Evolutionary conservation across 1,140 invertebrate genomes (phyloP).

Genomic region (Sitophilus oryzae): DNA sequence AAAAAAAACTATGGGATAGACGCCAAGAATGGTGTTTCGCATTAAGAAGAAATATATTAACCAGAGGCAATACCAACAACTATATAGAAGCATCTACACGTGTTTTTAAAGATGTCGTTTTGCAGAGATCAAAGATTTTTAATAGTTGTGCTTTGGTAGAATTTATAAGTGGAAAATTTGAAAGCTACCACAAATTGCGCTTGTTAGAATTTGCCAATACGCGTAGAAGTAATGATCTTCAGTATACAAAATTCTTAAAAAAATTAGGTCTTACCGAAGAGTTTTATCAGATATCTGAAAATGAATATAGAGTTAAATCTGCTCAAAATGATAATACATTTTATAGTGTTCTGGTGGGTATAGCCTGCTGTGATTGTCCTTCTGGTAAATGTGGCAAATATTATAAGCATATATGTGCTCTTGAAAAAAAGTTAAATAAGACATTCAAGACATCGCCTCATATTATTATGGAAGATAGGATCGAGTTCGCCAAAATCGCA

Average conservation of each 20-base stretch:
- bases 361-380: constrained; percentile 6
- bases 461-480: too few species aligned
- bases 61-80: constrained; percentile 11
- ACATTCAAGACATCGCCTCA: constrained; percentile 7
- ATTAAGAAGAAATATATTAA: constrained; percentile 1
- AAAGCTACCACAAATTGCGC: constrained; percentile 12
- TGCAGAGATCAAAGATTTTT: constrained; percentile 9
- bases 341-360: constrained; percentile 9
- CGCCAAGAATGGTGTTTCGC: too few species aligned
- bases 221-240: too few species aligned
- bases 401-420: too few species aligned
- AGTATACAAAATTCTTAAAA: too few species aligned
- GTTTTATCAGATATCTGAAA: too few species aligned
- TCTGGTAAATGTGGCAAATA: constrained; percentile 8
- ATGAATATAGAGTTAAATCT: too few species aligned
- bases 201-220: constrained; percentile 8
- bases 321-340: constrained; percentile 1
- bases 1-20: too few species aligned
- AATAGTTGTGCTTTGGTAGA: constrained; percentile 13
- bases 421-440: constrained; percentile 10
- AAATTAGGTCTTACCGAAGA: too few species aligned
- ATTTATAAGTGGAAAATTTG: constrained; percentile 9
- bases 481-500: constrained; percentile 10
- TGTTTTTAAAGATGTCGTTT: constrained; percentile 8
- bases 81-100: constrained; percentile 10